Percentiles rank a stretch among this genome's conserved stretches.
Evolutionary conservation across 2,113 vertebrate genomes (phyloP).

Genomic region (Bufo gargarizans): DNA sequence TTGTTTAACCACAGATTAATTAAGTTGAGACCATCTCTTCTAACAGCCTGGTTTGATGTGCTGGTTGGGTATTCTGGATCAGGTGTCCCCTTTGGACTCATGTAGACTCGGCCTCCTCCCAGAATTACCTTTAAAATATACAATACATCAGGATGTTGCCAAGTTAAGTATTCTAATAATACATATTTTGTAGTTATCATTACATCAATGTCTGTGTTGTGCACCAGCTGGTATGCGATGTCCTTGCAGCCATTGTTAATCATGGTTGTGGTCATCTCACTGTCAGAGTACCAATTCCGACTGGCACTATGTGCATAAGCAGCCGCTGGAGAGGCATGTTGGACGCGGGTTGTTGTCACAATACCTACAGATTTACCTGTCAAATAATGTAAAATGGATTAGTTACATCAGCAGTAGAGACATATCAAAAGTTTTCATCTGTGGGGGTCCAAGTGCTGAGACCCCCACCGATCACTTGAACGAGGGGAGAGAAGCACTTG

Average conservation of each 20-base stretch:
- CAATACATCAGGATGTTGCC: neutral
- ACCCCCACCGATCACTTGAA: no score
- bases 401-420: neutral
- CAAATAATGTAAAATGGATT: neutral
- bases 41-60: conserved; percentile 69
- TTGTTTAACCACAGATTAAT: conserved; percentile 81
- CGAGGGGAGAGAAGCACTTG: no score
- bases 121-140: conserved; percentile 83
- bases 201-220: conserved; percentile 92
- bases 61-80: conserved; percentile 87
- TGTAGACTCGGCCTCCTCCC: conserved; percentile 88
- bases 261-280: conserved; percentile 77
- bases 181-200: conserved; percentile 51
- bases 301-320: conserved; percentile 86
- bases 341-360: conserved; percentile 91
- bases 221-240: conserved; percentile 86
- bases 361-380: conserved; percentile 92
- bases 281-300: conserved; percentile 87
- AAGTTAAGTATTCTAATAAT: neutral
- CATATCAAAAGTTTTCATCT: no score
- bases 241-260: conserved; percentile 80
- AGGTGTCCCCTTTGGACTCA: conserved; percentile 78
- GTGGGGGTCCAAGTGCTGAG: no score
- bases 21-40: conserved; percentile 80
- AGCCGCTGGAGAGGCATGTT: conserved; percentile 89